Conservation (phyloP, 2,888 invertebrate species). For the Pterostichus madidus region DNA sequence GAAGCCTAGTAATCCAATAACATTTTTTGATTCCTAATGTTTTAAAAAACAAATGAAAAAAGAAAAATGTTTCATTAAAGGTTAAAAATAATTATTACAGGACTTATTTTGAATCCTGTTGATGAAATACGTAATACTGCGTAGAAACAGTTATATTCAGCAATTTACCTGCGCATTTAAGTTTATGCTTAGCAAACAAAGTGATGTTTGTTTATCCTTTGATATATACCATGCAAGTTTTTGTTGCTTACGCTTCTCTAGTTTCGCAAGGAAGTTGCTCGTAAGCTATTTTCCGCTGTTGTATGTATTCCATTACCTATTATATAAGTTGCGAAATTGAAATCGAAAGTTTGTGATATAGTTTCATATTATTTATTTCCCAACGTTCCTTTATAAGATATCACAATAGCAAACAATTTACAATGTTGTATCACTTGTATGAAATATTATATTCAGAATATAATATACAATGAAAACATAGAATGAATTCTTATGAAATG, state of each 20-base stretch:
- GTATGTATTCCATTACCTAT: constrained; percentile 20
- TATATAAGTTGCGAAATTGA: constrained; percentile 29
- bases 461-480: constrained; percentile 15
- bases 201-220: constrained; percentile 33
- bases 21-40: too few species aligned
- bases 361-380: constrained; percentile 26
- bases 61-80: too few species aligned
- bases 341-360: constrained; percentile 33
- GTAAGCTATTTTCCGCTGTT: constrained; percentile 38
- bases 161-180: constrained; percentile 16
- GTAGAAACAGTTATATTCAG: constrained; percentile 11
- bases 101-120: neutral
- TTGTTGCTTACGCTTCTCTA: constrained; percentile 20
- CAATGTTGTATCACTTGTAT: neutral
- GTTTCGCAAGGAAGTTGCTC: constrained; percentile 16
- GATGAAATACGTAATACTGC: constrained; percentile 18
- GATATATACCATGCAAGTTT: constrained; percentile 39
- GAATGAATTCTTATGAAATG: constrained; percentile 13
- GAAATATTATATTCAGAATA: constrained; percentile 15
- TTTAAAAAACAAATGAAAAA: too few species aligned
- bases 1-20: too few species aligned
- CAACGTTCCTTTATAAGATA: constrained; percentile 3
- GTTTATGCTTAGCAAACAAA: neutral
- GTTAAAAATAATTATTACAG: too few species aligned
- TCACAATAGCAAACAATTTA: constrained; percentile 36